A percentile compares a stretch with the other conserved stretches of the same genome.
These are phyloP conservation scores for Anoplophora glabripennis DNA, from an alignment of 1,140 invertebrate genomes.

Conservation along the genomic window DNA sequence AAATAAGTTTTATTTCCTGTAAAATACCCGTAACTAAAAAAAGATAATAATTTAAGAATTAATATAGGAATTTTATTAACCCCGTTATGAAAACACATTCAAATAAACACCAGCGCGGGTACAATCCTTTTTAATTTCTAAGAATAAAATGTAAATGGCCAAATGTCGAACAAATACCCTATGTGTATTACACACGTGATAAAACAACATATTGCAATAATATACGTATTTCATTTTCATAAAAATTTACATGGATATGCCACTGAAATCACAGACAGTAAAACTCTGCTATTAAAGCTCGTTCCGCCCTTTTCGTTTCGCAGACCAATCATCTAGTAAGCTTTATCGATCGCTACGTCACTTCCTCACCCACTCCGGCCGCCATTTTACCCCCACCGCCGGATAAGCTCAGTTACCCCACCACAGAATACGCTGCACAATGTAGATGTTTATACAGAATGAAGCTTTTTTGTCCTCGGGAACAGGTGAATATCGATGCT, in stretches of 20 bases:
- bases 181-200: not conserved
- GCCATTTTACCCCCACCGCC: conserved; percentile 44
- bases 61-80: too few species aligned
- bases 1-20: too few species aligned
- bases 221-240: conserved; percentile 22
- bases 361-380: conserved; percentile 40
- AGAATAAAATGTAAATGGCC: too few species aligned
- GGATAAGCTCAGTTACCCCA: conserved; percentile 18
- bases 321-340: conserved; percentile 39
- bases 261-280: conserved; percentile 39
- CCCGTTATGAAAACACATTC: too few species aligned
- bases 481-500: conserved; percentile 32
- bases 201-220: conserved; percentile 23
- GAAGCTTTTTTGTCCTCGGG: conserved; percentile 26
- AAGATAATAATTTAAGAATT: too few species aligned
- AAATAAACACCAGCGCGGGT: too few species aligned
- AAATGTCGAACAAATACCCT: too few species aligned
- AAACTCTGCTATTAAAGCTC: conserved; percentile 36
- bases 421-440: conserved; percentile 20
- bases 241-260: conserved; percentile 25
- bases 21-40: too few species aligned
- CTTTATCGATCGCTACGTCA: conserved; percentile 48
- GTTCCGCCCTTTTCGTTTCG: conserved; percentile 29
- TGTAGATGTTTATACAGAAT: conserved; percentile 39
- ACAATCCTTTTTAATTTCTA: too few species aligned